Evolutionary conservation across 2,888 invertebrate species (phyloP).

Genomic region (Axea sp.): DNA sequence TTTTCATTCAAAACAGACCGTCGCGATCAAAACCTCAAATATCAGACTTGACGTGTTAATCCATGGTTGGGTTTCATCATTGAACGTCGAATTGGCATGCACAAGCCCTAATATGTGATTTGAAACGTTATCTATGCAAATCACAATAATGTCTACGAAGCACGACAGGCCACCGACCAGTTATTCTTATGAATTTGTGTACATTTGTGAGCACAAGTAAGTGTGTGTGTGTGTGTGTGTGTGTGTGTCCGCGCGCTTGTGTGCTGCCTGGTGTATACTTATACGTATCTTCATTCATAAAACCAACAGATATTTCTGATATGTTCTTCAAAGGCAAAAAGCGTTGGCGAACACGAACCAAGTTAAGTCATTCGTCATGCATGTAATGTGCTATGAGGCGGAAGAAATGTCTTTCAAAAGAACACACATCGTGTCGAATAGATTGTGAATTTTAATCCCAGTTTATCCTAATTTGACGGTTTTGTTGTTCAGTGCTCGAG

Average conservation of each 20-base stretch:
- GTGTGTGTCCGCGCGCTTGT: neutral
- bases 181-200: slow-evolving; percentile 6
- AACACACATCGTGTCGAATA: slow-evolving; percentile 10
- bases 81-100: slow-evolving; percentile 26
- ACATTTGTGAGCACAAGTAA: neutral
- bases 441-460: neutral
- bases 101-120: slow-evolving; percentile 27
- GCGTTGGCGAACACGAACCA: slow-evolving; percentile 57
- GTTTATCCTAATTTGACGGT: slow-evolving; percentile 4
- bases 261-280: too few relatives aligned
- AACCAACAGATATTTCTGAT: slow-evolving; percentile 55
- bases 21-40: too few relatives aligned
- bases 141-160: slow-evolving; percentile 35
- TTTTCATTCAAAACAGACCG: too few relatives aligned
- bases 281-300: slow-evolving; percentile 49
- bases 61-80: slow-evolving; percentile 11
- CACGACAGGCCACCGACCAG: slow-evolving; percentile 37
- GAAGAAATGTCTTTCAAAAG: slow-evolving; percentile 17
- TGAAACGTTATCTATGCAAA: slow-evolving; percentile 48
- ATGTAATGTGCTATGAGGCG: slow-evolving; percentile 4
- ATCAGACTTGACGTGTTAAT: slow-evolving; percentile 23
- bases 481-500: neutral
- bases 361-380: slow-evolving; percentile 44
- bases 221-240: neutral
- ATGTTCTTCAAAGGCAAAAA: slow-evolving; percentile 44